phyloP scores from a whole-genome alignment of 2,797 vertebrate species.

The Aythya fuligula region DNA sequence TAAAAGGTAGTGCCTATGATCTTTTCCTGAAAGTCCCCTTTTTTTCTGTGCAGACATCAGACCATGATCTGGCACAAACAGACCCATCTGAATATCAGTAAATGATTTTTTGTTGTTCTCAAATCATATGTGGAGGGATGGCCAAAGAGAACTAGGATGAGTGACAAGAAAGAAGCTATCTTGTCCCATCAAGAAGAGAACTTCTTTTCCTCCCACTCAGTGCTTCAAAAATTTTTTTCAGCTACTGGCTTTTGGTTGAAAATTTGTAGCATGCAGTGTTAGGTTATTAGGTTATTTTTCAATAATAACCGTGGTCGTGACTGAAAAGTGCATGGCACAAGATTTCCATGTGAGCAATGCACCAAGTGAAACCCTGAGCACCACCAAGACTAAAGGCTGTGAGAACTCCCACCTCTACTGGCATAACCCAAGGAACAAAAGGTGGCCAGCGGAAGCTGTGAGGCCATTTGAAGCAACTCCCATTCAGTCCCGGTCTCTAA shows the following conservation, averaged over 20 bases:
- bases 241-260: background rate
- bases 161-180: background rate
- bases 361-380: background rate
- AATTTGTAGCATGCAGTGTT: fast-evolving
- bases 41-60: background rate
- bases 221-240: background rate
- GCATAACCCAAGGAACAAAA: background rate
- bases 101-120: background rate
- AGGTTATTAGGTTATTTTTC: background rate
- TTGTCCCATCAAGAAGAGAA: background rate
- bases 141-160: background rate
- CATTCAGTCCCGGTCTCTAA: background rate
- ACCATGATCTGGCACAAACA: background rate
- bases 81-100: background rate
- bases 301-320: background rate
- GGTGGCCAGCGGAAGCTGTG: background rate
- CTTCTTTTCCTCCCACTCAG: background rate
- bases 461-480: background rate
- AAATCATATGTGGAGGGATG: background rate
- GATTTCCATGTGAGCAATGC: no score
- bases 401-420: background rate
- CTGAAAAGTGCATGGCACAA: background rate
- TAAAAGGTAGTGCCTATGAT: background rate
- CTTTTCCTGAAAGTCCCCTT: no score
- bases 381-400: background rate